Percentiles rank a stretch among this genome's conserved stretches.
Evolutionary conservation across 2,888 invertebrate species (phyloP).

Genomic region (Steinernema scapterisci): DNA sequence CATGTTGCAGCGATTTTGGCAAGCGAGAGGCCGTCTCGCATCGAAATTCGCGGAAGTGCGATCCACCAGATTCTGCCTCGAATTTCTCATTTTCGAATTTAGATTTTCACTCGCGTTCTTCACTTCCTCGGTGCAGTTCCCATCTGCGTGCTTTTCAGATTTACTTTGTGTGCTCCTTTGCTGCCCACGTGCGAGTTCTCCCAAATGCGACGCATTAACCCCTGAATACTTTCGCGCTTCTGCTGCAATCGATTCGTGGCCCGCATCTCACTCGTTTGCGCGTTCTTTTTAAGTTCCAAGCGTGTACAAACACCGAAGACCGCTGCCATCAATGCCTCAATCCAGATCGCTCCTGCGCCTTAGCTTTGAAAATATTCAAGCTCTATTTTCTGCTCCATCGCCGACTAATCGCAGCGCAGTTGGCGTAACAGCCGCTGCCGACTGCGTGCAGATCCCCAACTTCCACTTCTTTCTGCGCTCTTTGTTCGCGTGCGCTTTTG

Average conservation of each 20-base stretch:
- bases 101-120: no score
- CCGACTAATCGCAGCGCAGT: neutral
- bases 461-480: slow-evolving; percentile 9
- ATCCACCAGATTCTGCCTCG: no score
- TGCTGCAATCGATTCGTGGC: neutral
- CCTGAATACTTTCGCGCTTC: neutral
- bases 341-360: neutral
- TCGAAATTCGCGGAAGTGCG: no score
- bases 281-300: neutral
- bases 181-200: no score
- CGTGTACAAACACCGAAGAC: slow-evolving; percentile 24
- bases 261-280: neutral
- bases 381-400: neutral
- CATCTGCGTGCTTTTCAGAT: no score
- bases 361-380: neutral
- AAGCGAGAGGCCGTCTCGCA: neutral
- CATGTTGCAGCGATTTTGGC: no score
- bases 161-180: no score
- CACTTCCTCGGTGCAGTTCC: no score
- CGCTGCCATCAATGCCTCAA: neutral
- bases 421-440: slow-evolving; percentile 1
- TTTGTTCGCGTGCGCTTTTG: neutral
- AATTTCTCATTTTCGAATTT: no score
- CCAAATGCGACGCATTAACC: no score
- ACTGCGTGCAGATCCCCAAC: slow-evolving; percentile 18